These are phyloP conservation scores for Eriocheir sinensis DNA, from an alignment of 1,140 invertebrate genomes.

Conservation along the genomic window DNA sequence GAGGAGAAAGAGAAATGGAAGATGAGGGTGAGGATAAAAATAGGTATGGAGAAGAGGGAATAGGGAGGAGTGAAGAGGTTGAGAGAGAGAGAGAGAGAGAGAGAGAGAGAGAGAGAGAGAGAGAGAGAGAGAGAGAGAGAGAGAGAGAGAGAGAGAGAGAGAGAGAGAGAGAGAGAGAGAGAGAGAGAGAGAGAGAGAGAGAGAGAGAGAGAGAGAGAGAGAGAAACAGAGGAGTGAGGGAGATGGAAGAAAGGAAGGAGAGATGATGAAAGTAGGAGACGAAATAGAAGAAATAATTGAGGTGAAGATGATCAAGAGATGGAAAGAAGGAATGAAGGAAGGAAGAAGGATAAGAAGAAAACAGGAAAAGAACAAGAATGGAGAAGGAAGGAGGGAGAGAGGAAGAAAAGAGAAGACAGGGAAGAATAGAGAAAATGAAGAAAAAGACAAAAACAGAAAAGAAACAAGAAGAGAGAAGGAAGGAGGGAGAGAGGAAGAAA, in stretches of 20 bases:
- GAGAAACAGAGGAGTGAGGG: background rate
- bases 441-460: background rate
- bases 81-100: background rate
- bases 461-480: background rate
- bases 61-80: too few relatives aligned
- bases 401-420: background rate
- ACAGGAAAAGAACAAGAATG: background rate
- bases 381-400: background rate
- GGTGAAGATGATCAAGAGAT: too few relatives aligned
- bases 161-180: background rate
- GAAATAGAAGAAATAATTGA: background rate
- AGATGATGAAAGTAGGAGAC: background rate
- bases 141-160: conserved; percentile 31
- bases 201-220: conserved; percentile 16
- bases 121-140: too few relatives aligned
- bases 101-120: conserved; percentile 15
- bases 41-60: too few relatives aligned
- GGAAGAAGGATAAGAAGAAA: background rate
- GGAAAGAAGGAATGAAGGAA: too few relatives aligned
- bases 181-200: conserved; percentile 52
- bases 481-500: background rate
- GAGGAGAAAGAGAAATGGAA: too few relatives aligned
- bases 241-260: background rate
- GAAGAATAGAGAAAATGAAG: background rate
- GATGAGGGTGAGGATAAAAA: too few relatives aligned